phyloP scores from a whole-genome alignment of 1,140 invertebrate species.

The Ooceraea biroi region DNA sequence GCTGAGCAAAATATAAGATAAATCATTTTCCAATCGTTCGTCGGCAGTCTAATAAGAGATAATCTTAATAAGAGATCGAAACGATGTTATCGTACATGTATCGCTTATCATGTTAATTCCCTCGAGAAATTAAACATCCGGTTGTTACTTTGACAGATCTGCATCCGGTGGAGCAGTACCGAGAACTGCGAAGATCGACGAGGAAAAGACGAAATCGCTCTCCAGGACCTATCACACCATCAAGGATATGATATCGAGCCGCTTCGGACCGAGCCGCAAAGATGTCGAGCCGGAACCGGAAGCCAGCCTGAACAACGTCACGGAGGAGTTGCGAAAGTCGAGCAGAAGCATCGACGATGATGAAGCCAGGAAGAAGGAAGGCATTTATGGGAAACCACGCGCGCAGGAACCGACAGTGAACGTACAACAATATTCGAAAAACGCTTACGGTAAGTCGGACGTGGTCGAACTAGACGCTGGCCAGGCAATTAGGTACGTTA shows the following conservation, averaged over 20 bases:
- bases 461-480: neutral
- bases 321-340: conserved; percentile 88
- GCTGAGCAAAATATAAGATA: neutral
- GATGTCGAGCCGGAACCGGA: conserved; percentile 87
- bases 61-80: neutral
- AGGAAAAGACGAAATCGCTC: conserved; percentile 89
- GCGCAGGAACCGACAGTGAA: conserved; percentile 82
- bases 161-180: conserved; percentile 76
- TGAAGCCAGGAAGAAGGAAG: conserved; percentile 84
- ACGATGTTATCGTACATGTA: neutral
- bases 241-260: conserved; percentile 94
- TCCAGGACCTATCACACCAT: conserved; percentile 93
- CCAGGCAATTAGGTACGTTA: neutral
- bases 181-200: conserved; percentile 80
- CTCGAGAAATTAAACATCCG: conserved; percentile 7
- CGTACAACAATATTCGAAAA: conserved; percentile 84
- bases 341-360: conserved; percentile 83
- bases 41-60: neutral
- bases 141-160: conserved; percentile 56
- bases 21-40: neutral
- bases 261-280: conserved; percentile 89
- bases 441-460: conserved; percentile 78
- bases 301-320: conserved; percentile 88
- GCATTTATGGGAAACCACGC: conserved; percentile 88
- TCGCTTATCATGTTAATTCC: neutral